Evolutionary conservation across 2,888 invertebrate species (phyloP).

Genomic region (Scaptomyza caliginosa): DNA sequence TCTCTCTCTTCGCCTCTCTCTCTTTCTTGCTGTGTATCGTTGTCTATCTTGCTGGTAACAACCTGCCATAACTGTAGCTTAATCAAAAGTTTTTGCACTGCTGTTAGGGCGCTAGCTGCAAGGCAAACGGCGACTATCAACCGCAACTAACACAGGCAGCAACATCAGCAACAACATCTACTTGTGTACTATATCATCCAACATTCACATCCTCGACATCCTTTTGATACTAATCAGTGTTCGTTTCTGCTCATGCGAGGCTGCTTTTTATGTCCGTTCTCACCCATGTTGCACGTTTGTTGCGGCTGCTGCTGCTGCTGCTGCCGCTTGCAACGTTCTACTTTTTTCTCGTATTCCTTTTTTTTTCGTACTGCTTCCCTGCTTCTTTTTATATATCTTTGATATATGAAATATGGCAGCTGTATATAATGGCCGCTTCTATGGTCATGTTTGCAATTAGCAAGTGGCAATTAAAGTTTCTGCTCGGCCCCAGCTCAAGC

Average conservation of each 20-base stretch:
- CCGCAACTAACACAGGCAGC: slow-evolving; percentile 45
- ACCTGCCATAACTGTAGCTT: slow-evolving; percentile 81
- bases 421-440: slow-evolving; percentile 60
- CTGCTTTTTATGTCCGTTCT: slow-evolving; percentile 55
- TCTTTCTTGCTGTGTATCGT: background rate
- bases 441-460: slow-evolving; percentile 69
- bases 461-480: slow-evolving; percentile 75
- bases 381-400: slow-evolving; percentile 41
- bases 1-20: background rate
- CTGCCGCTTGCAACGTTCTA: slow-evolving; percentile 29
- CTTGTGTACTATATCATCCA: slow-evolving; percentile 23
- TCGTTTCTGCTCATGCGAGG: slow-evolving; percentile 49
- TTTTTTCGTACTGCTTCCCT: background rate
- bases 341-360: background rate
- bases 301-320: slow-evolving; percentile 43
- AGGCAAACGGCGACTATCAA: slow-evolving; percentile 61
- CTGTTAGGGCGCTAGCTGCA: slow-evolving; percentile 55
- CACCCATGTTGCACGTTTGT: slow-evolving; percentile 53
- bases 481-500: slow-evolving; percentile 15
- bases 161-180: slow-evolving; percentile 14
- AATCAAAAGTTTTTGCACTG: slow-evolving; percentile 82
- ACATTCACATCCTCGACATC: slow-evolving; percentile 41
- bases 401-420: slow-evolving; percentile 76
- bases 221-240: slow-evolving; percentile 75
- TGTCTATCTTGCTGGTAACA: slow-evolving; percentile 50